phyloP scores from a whole-genome alignment of 2,113 vertebrate species.

The Percina caprodes region DNA sequence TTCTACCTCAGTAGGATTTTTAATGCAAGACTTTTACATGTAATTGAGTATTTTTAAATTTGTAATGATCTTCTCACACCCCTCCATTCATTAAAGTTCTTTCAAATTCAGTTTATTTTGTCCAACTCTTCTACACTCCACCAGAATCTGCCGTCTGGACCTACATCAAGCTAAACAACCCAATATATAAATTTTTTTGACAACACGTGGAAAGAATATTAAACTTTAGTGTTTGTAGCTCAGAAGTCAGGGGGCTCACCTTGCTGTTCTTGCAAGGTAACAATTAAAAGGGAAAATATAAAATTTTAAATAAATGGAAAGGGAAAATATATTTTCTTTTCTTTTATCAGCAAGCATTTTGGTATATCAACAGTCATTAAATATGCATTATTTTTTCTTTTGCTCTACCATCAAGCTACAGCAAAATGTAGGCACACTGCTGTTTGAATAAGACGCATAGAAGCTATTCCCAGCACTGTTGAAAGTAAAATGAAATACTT shows the following conservation, averaged over 20 bases:
- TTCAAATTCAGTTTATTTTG: background rate
- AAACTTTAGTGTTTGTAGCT: background rate
- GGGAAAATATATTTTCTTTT: background rate
- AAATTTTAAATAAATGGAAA: background rate
- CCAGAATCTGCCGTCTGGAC: background rate
- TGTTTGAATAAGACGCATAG: background rate
- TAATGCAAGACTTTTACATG: background rate
- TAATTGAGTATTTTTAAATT: background rate
- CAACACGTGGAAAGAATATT: background rate
- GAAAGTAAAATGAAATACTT: slow-evolving; percentile 12
- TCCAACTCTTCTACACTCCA: background rate
- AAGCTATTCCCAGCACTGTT: slow-evolving; percentile 3
- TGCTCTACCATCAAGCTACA: background rate
- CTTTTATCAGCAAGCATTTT: background rate
- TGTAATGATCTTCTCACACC: background rate
- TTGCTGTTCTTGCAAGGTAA: background rate
- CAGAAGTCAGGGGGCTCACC: background rate
- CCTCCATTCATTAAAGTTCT: no score
- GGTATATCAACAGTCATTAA: slow-evolving; percentile 23
- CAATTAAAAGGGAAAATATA: slow-evolving; percentile 10
- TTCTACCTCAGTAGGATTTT: background rate
- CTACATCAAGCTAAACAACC: background rate
- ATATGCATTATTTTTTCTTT: slow-evolving; percentile 21
- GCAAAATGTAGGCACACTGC: slow-evolving; percentile 10
- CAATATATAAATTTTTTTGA: background rate